Percentiles rank a stretch among this genome's conserved stretches.
Conservation (phyloP, 2,113 vertebrate species). For the Ivindomyrus marchei region DNA sequence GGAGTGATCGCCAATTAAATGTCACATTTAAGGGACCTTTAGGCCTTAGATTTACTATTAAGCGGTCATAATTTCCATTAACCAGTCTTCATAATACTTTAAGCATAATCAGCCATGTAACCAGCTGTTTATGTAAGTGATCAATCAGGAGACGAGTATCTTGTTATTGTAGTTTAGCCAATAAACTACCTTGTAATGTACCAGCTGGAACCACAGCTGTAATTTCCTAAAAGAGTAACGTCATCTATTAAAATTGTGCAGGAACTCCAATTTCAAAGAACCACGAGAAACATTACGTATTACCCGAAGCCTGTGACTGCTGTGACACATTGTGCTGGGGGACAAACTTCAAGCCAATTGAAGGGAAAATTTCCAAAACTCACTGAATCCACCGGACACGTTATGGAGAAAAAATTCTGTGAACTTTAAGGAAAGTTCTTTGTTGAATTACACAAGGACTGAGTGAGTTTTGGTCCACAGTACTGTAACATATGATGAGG, state of each 20-base stretch:
- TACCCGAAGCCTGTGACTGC: not conserved
- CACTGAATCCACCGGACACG: not conserved
- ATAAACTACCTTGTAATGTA: not conserved
- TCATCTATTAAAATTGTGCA: not conserved
- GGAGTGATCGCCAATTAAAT: not conserved
- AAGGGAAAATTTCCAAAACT: not conserved
- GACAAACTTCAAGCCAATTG: not conserved
- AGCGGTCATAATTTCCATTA: not conserved
- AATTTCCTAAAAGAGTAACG: not conserved
- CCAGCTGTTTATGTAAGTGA: not conserved
- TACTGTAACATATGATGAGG: not conserved
- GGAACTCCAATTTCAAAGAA: not conserved
- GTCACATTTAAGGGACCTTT: not conserved
- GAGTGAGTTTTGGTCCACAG: not conserved
- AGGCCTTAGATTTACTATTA: not conserved
- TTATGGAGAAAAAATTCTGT: not conserved
- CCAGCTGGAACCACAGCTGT: not conserved
- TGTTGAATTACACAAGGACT: not conserved
- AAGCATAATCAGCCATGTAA: not conserved
- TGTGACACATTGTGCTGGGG: not conserved
- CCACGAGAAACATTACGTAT: not conserved
- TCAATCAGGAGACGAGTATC: not conserved
- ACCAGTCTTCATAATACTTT: not conserved
- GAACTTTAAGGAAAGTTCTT: not conserved
- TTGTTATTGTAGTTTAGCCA: not conserved